Conservation (phyloP, 2,113 vertebrate genomes). For the Gobiocypris rarus region DNA sequence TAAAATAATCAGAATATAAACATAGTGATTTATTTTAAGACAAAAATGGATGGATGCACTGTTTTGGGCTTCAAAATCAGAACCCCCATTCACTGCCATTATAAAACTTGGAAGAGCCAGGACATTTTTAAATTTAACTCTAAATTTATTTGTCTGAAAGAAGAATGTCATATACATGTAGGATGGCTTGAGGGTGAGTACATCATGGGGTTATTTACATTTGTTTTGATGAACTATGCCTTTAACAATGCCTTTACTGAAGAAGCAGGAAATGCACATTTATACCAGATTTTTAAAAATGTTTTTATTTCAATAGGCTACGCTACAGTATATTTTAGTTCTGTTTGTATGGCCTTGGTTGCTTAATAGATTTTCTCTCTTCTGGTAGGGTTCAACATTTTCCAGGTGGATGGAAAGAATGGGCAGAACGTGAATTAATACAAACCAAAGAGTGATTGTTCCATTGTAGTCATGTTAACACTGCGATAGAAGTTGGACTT, state of each 20-base stretch:
- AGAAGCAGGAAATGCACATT: neutral
- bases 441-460: constrained; percentile 63
- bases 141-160: no score
- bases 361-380: constrained; percentile 56
- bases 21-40: no score
- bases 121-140: no score
- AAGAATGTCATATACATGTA: no score
- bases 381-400: constrained; percentile 85
- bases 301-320: neutral
- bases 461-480: neutral
- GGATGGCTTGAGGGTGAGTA: no score
- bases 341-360: neutral
- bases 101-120: no score
- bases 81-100: no score
- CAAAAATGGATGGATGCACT: no score
- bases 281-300: neutral
- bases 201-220: no score
- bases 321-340: neutral
- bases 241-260: neutral
- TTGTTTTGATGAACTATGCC: no score
- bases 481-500: neutral
- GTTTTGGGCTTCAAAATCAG: no score
- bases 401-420: constrained; percentile 90
- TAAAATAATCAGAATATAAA: no score
- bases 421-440: constrained; percentile 80